Conservation (phyloP, 1,140 invertebrate genomes). For the Himalopsyche phryganea region DNA sequence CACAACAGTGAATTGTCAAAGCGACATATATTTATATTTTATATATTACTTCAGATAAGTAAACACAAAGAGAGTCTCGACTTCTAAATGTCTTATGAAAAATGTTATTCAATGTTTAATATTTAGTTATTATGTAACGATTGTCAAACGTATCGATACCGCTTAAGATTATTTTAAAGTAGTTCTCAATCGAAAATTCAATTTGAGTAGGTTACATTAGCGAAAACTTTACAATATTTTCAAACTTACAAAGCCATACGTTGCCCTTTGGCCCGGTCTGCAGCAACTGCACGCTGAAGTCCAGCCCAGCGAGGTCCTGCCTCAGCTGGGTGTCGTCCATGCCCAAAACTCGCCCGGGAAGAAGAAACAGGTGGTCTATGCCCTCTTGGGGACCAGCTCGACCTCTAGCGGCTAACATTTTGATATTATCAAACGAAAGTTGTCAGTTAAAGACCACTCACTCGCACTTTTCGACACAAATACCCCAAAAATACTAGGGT, state of each 20-base stretch:
- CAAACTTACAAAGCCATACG: conserved; percentile 64
- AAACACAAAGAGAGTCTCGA: too few relatives aligned
- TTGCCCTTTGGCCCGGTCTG: conserved; percentile 58
- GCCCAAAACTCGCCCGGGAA: conserved; percentile 57
- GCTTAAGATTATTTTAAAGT: too few relatives aligned
- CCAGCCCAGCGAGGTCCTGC: conserved; percentile 57
- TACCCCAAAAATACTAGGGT: neutral
- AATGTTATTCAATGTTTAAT: too few relatives aligned
- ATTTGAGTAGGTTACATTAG: too few relatives aligned
- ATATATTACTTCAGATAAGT: too few relatives aligned
- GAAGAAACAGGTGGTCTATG: conserved; percentile 58
- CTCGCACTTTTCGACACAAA: neutral
- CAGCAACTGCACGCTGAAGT: conserved; percentile 57
- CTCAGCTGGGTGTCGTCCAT: conserved; percentile 58
- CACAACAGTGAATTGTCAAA: too few relatives aligned
- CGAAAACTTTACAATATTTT: too few relatives aligned
- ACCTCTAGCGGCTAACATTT: conserved; percentile 37
- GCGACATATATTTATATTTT: too few relatives aligned
- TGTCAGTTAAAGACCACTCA: neutral
- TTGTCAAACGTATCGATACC: too few relatives aligned
- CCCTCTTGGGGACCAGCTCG: conserved; percentile 52
- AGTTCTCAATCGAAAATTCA: too few relatives aligned
- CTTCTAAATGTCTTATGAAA: too few relatives aligned
- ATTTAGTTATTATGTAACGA: too few relatives aligned
- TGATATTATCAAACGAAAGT: neutral